A percentile compares a stretch with the other conserved stretches of the same genome.
phyloP scores from a whole-genome alignment of 92 coral and sea anemone species.

The Bergia sp. region DNA sequence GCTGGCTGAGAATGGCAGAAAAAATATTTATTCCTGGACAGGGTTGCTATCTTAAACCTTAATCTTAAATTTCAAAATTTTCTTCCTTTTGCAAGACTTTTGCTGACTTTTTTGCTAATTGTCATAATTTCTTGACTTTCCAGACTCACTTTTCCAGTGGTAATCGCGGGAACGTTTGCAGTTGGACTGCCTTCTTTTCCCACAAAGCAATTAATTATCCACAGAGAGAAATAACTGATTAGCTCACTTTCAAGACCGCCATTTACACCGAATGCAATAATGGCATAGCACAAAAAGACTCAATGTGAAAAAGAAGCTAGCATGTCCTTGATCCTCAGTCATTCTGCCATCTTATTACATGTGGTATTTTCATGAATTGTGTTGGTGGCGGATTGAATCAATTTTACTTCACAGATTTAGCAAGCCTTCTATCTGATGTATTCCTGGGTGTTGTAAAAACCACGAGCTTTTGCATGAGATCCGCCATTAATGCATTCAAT shows the following conservation, averaged over 20 bases:
- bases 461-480: too few species aligned
- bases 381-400: too few species aligned
- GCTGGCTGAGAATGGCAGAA: not conserved
- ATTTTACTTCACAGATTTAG: not conserved
- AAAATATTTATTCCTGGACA: not conserved
- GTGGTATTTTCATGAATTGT: too few species aligned
- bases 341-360: too few species aligned
- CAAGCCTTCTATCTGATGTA: too few species aligned
- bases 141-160: not conserved
- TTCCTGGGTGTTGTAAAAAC: too few species aligned
- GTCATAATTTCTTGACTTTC: not conserved
- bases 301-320: not conserved
- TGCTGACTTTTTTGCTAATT: not conserved
- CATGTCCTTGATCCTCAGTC: not conserved
- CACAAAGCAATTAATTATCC: not conserved
- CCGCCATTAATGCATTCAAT: too few species aligned
- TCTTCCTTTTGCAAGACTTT: not conserved
- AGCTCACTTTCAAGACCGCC: not conserved
- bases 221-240: not conserved
- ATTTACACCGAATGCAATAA: not conserved
- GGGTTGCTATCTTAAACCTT: too few species aligned
- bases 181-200: not conserved
- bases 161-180: not conserved
- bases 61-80: too few species aligned
- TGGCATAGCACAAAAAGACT: not conserved